Conservation (phyloP, 2,888 invertebrate species). For the Ormyrus labotus region DNA sequence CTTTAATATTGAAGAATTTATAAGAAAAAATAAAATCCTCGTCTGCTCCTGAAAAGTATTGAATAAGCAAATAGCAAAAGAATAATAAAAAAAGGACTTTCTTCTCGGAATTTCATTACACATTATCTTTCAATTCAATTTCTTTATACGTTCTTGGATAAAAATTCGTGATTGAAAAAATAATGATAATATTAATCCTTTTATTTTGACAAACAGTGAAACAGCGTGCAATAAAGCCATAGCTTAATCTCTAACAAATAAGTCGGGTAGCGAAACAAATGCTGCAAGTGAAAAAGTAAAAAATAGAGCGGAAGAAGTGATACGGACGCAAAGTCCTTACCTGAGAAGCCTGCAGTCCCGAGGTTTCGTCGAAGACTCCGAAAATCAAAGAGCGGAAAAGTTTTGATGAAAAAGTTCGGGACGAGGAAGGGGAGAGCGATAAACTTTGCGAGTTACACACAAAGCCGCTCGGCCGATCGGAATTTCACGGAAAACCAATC, state of each 20-base stretch:
- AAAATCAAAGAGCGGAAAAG: conserved; percentile 64
- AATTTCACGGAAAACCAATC: conserved; percentile 59
- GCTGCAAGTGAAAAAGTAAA: not conserved
- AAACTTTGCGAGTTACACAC: conserved; percentile 58
- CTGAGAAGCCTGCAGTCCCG: conserved; percentile 19
- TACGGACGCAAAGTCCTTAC: conserved; percentile 31
- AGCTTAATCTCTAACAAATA: not conserved
- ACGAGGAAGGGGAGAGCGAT: conserved; percentile 42
- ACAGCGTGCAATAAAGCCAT: no score
- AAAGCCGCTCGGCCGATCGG: conserved; percentile 57
- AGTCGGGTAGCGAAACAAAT: not conserved
- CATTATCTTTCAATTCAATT: no score
- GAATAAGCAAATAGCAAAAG: no score
- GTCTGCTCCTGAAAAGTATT: no score
- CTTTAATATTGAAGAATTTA: no score
- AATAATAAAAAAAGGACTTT: no score
- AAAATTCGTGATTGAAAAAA: no score
- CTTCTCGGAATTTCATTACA: no score
- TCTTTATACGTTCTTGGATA: no score
- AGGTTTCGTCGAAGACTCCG: conserved; percentile 51
- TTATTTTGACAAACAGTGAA: no score
- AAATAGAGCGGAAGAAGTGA: conserved; percentile 18
- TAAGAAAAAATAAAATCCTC: no score
- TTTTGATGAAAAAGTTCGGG: conserved; percentile 69
- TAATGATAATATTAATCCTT: no score